These are phyloP conservation scores for Phaedon cochleariae DNA, from an alignment of 2,888 invertebrate genomes.

Conservation along the genomic window DNA sequence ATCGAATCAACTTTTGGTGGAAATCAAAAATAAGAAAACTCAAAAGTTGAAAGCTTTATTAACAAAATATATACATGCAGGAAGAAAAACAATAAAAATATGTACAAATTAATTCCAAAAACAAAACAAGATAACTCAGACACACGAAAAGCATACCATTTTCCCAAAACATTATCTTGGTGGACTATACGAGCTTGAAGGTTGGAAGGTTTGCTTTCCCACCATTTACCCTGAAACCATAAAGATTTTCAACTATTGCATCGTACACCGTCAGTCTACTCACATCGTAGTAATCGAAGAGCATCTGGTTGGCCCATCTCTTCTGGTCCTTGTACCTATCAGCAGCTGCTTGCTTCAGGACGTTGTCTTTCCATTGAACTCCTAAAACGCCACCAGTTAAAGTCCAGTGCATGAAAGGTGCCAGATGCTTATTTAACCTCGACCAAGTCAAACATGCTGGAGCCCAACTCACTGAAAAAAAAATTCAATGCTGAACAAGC, in stretches of 20 bases:
- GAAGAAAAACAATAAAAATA: constrained; percentile 36
- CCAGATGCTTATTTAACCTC: constrained; percentile 70
- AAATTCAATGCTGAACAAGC: too few relatives aligned
- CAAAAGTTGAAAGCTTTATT: constrained; percentile 47
- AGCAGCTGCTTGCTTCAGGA: constrained; percentile 69
- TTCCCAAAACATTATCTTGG: constrained; percentile 64
- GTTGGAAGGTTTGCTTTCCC: constrained; percentile 65
- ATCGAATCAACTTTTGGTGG: not conserved
- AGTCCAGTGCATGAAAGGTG: constrained; percentile 74
- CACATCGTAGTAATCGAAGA: constrained; percentile 72
- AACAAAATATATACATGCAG: constrained; percentile 48
- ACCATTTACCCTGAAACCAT: constrained; percentile 68
- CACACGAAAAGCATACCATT: constrained; percentile 57
- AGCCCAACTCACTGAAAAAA: constrained; percentile 73
- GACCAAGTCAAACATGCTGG: constrained; percentile 76
- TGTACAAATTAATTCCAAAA: constrained; percentile 32
- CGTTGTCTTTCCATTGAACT: constrained; percentile 72
- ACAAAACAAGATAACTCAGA: constrained; percentile 26
- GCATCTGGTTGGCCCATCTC: constrained; percentile 63
- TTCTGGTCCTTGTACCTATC: constrained; percentile 69
- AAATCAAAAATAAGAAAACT: constrained; percentile 40
- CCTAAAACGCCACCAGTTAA: constrained; percentile 67
- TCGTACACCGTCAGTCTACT: too few relatives aligned
- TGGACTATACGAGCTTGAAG: constrained; percentile 68
- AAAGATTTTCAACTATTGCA: not conserved